Percentiles rank a stretch among this genome's conserved stretches.
phyloP scores from a whole-genome alignment of 2,797 vertebrate genomes.

The Heliangelus exortis region DNA sequence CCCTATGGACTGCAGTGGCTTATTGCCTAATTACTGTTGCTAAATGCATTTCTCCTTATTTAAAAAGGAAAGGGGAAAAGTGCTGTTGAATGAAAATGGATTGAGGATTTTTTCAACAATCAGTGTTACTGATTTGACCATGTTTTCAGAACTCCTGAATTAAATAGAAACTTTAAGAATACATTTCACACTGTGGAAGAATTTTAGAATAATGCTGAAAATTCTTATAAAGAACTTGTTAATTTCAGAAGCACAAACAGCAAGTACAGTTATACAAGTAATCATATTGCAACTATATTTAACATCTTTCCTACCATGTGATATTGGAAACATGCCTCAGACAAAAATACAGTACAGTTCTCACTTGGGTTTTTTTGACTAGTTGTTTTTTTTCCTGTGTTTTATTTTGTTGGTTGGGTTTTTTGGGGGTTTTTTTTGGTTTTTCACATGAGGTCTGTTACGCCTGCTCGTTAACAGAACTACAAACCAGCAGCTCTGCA shows the following conservation, averaged over 20 bases:
- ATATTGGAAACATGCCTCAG: slow-evolving; percentile 20
- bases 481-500: background rate
- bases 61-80: background rate
- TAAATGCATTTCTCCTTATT: slow-evolving; percentile 27
- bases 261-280: slow-evolving; percentile 55
- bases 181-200: background rate
- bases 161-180: slow-evolving; percentile 1
- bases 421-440: too few species aligned
- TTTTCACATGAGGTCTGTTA: background rate
- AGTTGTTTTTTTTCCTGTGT: background rate
- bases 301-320: slow-evolving; percentile 30
- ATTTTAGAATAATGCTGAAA: slow-evolving; percentile 25
- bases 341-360: slow-evolving; percentile 1
- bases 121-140: background rate
- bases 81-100: background rate
- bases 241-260: slow-evolving; percentile 28
- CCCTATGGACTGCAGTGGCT: background rate
- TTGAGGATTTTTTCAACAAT: background rate
- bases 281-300: slow-evolving; percentile 42
- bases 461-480: background rate
- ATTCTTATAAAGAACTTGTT: slow-evolving; percentile 1
- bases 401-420: background rate
- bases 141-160: slow-evolving; percentile 19
- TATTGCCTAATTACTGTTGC: slow-evolving; percentile 48
- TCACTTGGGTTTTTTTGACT: background rate